Base-by-base conservation (phyloP, 2,888 invertebrate species). In the Ophion ellenae region DNA sequence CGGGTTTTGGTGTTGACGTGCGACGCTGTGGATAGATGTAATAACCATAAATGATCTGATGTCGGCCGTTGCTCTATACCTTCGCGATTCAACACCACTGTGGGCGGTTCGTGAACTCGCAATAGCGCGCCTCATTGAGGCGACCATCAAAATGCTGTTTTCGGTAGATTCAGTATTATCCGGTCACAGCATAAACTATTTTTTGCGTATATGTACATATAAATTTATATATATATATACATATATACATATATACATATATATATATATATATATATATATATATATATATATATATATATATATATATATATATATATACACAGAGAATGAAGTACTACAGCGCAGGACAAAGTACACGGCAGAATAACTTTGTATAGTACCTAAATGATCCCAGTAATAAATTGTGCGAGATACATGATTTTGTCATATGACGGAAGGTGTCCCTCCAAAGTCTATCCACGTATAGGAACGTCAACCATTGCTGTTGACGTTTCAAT, bases 1-100 rank as follows among this genome's bases (percentile, higher is more conserved):
- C 86, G 61, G 84, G 71, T 86, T 61, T 86, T 88, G 87, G 82
- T 88, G 59, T 87, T 88, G 85, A 87, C 57, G 86, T 85, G 17
- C 79, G 85, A 89, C 86, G 87, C 89, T 87, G 83, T 84, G 89
- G 87, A 88, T 91, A 90, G 90, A 90, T 89, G 84, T 86, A 81
- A 75, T 87, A 86, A 86, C 76, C 63, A 77, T 78, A 87, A 84
- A 87, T 79, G 80, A 85, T 87, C 82, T 84, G 80, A 83, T 69
- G 77, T 86, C 77, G 45, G 59, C 83, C 24, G 69, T 82, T 66
- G 63, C 11, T 64, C 73, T 67, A 80, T 36, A 28, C 67, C 47
- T 80, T 45, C 40, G 75, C 45, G 74, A 86, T 79, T 73, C 66
- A 79, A 61, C 77, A 59, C 11, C 61, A 74, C 20, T 63, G 59